Base-by-base conservation (phyloP, 2,797 vertebrate species). In the Gymnodraco acuticeps region DNA sequence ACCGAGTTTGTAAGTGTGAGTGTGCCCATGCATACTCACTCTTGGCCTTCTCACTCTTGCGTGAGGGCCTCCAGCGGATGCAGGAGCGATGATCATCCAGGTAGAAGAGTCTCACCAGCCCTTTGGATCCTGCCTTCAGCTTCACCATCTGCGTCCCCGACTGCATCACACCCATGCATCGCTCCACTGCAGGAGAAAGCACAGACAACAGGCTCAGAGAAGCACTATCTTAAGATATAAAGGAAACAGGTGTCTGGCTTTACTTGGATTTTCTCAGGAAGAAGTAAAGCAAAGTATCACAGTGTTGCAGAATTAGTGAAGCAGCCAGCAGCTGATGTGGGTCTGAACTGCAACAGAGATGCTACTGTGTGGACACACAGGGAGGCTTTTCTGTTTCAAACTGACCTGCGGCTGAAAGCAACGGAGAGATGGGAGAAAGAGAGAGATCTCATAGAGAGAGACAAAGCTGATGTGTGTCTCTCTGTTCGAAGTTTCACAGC, bases 141-240 rank as follows among this genome's bases (percentile, higher is more conserved):
- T 99, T 99, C 86, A 99, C 96, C 98, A 99, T 99, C 95, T 99
- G 98, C 46, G 98, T 99, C 92, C 98, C 98, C 19, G 98, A 99
- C 93, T 99, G 98, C 98, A 99, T 99, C 73, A 98, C 96, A 78
- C 95, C 96, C 98, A 99, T 99, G 92, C 98, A 99, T 98, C 98
- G 95, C 95, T 99, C 98, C 94, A 99, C 98, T 99, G 95, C 19
- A 84, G 87, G 82, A 38, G 68, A 91, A 43, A 46, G 41, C 38
- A 55, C 54, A 82, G 51, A 76, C 56, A 81, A 19, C 11, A 17
- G 20, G 70, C 54, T 92, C 79, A 90, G 75, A 20, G 46, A 42
- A 69, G 64, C 51, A 58, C 73, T 74, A 46, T 72, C 75, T 77
- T 45, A 68, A 83, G 75, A 72, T 41, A 78, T 41, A 81, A 84